Evolutionary conservation across 2,113 vertebrate genomes (phyloP).

Genomic region (Pangasianodon hypophthalmus): DNA sequence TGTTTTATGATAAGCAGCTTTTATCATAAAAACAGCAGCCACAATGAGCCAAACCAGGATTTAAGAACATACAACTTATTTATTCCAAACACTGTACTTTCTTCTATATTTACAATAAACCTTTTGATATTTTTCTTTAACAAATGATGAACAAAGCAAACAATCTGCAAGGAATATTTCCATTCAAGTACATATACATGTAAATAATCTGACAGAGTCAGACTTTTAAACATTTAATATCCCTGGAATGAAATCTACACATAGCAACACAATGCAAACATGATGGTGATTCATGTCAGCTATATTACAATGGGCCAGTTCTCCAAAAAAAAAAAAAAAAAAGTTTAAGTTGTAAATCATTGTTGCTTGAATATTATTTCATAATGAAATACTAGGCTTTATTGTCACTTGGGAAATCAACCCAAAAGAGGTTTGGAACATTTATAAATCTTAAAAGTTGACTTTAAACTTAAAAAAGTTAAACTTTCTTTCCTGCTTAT

Average conservation of each 20-base stretch:
- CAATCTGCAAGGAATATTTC: not conserved
- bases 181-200: slow-evolving; percentile 12
- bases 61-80: slow-evolving; percentile 22
- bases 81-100: slow-evolving; percentile 27
- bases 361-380: not conserved
- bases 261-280: not conserved
- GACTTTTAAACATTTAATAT: slow-evolving; percentile 6
- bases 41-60: not conserved
- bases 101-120: slow-evolving; percentile 22
- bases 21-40: not conserved
- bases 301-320: not conserved
- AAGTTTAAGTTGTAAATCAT: not conserved
- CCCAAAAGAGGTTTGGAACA: not conserved
- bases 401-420: not conserved
- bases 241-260: slow-evolving; percentile 9
- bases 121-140: not conserved
- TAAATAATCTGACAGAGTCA: slow-evolving; percentile 9
- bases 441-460: not conserved
- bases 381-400: not conserved
- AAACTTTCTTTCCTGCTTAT: not conserved
- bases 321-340: not conserved
- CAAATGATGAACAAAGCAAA: not conserved
- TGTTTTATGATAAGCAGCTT: not conserved
- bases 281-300: not conserved
- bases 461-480: not conserved